Evolutionary conservation across 1,140 invertebrate genomes (phyloP).

Genomic region (Euglossa dilemma): DNA sequence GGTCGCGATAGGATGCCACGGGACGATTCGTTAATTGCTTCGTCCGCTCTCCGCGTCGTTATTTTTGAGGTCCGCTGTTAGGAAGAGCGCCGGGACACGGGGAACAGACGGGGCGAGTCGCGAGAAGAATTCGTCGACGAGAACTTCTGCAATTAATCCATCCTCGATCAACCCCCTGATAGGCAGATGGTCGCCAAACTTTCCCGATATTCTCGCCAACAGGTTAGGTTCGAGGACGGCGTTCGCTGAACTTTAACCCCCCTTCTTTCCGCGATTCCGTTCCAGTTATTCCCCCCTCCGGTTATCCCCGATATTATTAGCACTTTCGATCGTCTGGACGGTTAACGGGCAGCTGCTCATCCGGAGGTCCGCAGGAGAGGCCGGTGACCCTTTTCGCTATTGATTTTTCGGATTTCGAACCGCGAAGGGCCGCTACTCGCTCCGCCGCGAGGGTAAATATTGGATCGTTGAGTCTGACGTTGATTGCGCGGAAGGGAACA

Average conservation of each 20-base stretch:
- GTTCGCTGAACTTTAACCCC: neutral
- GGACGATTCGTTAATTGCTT: slow-evolving; percentile 43
- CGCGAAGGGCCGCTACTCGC: slow-evolving; percentile 59
- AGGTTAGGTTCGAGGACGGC: neutral
- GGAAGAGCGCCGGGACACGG: neutral
- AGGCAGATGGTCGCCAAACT: slow-evolving; percentile 14
- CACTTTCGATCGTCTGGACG: neutral
- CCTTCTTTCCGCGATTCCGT: neutral
- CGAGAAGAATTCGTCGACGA: neutral
- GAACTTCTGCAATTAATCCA: neutral
- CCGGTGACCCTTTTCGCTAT: slow-evolving; percentile 61
- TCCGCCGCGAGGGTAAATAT: slow-evolving; percentile 61
- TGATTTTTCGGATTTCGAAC: slow-evolving; percentile 66
- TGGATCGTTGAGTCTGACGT: slow-evolving; percentile 65
- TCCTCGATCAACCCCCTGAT: neutral
- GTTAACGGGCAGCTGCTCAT: slow-evolving; percentile 53
- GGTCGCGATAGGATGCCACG: slow-evolving; percentile 19
- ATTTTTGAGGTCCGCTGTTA: slow-evolving; percentile 9
- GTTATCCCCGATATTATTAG: neutral
- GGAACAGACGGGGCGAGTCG: neutral
- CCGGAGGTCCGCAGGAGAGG: slow-evolving; percentile 38
- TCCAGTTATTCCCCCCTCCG: neutral
- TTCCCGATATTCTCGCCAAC: slow-evolving; percentile 4
- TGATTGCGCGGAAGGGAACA: slow-evolving; percentile 67
- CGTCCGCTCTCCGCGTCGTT: slow-evolving; percentile 22